Base-by-base conservation (phyloP, 92 coral and sea anemone genomes). In the Phymanthus crucifer region DNA sequence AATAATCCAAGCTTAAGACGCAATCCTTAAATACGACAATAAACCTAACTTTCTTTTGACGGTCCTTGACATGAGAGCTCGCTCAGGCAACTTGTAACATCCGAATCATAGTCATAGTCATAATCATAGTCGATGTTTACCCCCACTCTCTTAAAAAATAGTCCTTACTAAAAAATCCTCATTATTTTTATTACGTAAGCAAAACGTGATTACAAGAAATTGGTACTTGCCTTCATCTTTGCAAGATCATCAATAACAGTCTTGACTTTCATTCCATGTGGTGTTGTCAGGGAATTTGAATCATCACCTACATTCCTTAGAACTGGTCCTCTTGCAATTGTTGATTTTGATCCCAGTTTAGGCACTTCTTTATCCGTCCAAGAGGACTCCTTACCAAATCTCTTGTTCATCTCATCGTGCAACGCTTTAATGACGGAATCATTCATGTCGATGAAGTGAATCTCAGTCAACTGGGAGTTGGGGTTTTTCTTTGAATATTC, bases 261-360 rank as follows among this genome's bases (percentile, higher is more conserved):
- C 36, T 27, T 23, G 38, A 35, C 35, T n/a, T 31, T 65, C 32
- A 23, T 65, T 12, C 32, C 16, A 1, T 23, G 16, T 65, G 66
- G 6, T 3, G n/a, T 56, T 56, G 29, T 18, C 4, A 37, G 40
- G 8, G 40, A 37, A 37, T 3, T 37, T 37, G 8, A 8, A 37
- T 37, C 40, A 8, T 37, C 40, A 56, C 66, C 29, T 56, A 56
- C 29, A 26, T 26, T 37, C 8, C 40, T 54, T 17, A 68, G 74
- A 37, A 91, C 98, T 4, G 94, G 88, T 12, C 93, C 94, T 21
- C 88, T 58, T 9, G 98, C 94, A 45, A n/a, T n/a, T n/a, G n/a
- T n/a, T n/a, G 94, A 50, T 37, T 37, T 37, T 31, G 79, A 9
- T 75, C 18, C 27, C 36, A 13, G 10, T 16, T 17, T 67, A 13